A percentile compares a stretch with the other conserved stretches of the same genome.
These are phyloP conservation scores for Phalloptychus januarius DNA, from an alignment of 2,797 vertebrate species.

Conservation along the genomic window DNA sequence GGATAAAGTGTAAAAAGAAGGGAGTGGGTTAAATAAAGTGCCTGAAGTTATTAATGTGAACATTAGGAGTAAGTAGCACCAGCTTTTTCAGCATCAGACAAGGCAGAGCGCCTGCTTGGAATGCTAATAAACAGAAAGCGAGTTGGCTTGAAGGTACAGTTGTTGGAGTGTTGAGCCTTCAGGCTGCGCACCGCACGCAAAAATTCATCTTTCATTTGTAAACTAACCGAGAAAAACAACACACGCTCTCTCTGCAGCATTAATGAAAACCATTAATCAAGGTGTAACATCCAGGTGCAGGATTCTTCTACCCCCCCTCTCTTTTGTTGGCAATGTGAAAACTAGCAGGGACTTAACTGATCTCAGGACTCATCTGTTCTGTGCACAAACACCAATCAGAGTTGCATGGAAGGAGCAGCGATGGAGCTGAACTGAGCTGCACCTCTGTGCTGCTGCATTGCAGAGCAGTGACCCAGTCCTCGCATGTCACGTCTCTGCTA, in stretches of 20 bases:
- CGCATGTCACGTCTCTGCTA: constrained; percentile 41
- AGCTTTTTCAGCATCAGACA: constrained; percentile 32
- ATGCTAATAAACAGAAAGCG: constrained; percentile 35
- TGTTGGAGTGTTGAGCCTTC: constrained; percentile 24
- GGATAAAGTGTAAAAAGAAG: constrained; percentile 13
- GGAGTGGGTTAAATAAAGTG: constrained; percentile 23
- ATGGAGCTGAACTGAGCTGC: constrained; percentile 3
- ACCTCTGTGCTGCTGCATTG: constrained; percentile 42
- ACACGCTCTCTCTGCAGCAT: constrained; percentile 10
- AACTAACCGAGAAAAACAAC: constrained; percentile 31
- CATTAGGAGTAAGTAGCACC: constrained; percentile 18
- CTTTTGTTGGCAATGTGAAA: constrained; percentile 17
- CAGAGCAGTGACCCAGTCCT: constrained; percentile 57
- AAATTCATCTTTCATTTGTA: constrained; percentile 35
- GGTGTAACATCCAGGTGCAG: background rate
- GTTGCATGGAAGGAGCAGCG: constrained; percentile 22
- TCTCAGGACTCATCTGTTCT: constrained; percentile 20
- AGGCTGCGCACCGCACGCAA: constrained; percentile 13
- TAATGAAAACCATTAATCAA: constrained; percentile 38
- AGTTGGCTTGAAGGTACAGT: constrained; percentile 7
- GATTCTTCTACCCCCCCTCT: background rate
- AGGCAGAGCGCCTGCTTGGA: constrained; percentile 7
- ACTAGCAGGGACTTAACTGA: constrained; percentile 7
- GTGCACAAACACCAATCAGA: constrained; percentile 30
- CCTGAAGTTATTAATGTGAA: constrained; percentile 43